Evolutionary conservation across 2,888 invertebrate genomes (phyloP).

Genomic region (Cynaeus angustus): DNA sequence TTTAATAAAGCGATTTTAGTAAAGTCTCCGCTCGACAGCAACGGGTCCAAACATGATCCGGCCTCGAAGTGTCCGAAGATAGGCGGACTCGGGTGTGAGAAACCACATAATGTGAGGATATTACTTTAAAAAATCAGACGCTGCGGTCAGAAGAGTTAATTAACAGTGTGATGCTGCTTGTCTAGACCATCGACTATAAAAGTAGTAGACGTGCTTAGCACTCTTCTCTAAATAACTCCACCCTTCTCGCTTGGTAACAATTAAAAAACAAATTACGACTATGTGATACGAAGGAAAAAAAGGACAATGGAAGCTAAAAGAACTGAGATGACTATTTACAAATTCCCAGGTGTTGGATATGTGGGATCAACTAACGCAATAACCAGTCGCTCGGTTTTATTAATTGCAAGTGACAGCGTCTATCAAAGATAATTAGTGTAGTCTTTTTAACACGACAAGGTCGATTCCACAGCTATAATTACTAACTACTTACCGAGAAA

Average conservation of each 20-base stretch:
- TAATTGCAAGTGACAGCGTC: conserved; percentile 57
- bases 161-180: conserved; percentile 46
- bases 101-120: conserved; percentile 48
- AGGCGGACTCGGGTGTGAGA: conserved; percentile 48
- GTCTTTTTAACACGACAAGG: conserved; percentile 56
- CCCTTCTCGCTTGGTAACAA: conserved; percentile 16
- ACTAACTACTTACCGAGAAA: conserved; percentile 41
- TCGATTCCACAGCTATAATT: conserved; percentile 45
- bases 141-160: conserved; percentile 50
- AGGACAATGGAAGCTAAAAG: conserved; percentile 24
- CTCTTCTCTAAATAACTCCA: conserved; percentile 31
- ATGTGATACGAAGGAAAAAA: conserved; percentile 7
- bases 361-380: conserved; percentile 50
- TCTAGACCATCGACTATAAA: conserved; percentile 44
- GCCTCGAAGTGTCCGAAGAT: conserved; percentile 32
- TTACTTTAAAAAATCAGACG: conserved; percentile 47
- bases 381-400: conserved; percentile 54
- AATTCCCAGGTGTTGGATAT: conserved; percentile 51
- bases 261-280: conserved; percentile 31
- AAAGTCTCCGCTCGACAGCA: conserved; percentile 8
- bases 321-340: conserved; percentile 37
- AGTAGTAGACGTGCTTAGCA: conserved; percentile 36
- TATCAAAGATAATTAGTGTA: conserved; percentile 58
- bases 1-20: conserved; percentile 20
- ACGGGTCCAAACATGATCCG: conserved; percentile 22